phyloP scores from a whole-genome alignment of 2,797 vertebrate genomes.

The Lepilemur ruficaudatus region DNA sequence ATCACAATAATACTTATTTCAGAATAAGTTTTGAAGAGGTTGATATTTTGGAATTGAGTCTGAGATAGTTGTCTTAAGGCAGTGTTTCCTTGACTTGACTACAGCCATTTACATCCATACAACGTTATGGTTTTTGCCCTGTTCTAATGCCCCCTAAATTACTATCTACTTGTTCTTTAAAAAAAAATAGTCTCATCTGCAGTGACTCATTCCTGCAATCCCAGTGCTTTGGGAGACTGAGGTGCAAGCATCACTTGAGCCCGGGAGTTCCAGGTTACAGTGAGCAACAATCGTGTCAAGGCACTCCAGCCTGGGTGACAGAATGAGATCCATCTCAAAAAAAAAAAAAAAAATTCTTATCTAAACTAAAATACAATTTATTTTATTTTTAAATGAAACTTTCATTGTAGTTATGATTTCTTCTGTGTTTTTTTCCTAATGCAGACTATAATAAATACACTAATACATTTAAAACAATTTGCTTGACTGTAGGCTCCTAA shows the following conservation, averaged over 20 bases:
- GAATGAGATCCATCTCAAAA: background rate
- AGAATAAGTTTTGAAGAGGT: constrained; percentile 33
- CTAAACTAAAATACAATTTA: background rate
- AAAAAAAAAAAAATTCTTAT: background rate
- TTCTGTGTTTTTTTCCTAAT: background rate
- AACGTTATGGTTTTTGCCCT: background rate
- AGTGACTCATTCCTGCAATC: background rate
- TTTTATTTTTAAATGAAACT: constrained; percentile 42
- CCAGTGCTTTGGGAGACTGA: background rate
- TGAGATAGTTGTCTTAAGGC: background rate
- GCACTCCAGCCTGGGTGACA: background rate
- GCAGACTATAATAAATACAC: background rate
- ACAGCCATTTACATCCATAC: background rate
- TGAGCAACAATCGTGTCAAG: background rate
- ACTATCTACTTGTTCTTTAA: background rate
- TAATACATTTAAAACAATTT: background rate
- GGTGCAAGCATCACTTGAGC: background rate
- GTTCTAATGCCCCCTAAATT: background rate
- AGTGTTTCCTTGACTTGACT: background rate
- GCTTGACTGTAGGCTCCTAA: background rate
- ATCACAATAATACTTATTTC: background rate
- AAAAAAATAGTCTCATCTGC: background rate
- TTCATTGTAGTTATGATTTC: background rate
- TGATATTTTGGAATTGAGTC: background rate
- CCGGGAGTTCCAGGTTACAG: background rate